Conservation (phyloP, 2,113 vertebrate genomes). For the Chlamydotis undulata region DNA sequence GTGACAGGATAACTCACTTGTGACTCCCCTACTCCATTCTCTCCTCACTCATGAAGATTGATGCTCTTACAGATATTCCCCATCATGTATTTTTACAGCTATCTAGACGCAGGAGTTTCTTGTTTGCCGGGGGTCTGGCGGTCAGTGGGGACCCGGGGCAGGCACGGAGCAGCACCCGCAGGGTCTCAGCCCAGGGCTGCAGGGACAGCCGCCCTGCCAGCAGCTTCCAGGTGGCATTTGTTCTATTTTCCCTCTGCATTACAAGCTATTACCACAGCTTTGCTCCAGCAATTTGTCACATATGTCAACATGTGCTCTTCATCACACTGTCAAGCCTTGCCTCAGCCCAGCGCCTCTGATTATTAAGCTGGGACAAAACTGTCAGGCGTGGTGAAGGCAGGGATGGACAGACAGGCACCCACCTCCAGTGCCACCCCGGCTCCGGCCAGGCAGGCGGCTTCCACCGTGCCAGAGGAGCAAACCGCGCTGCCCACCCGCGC, state of each 20-base stretch:
- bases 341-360: not conserved
- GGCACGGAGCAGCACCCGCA: not conserved
- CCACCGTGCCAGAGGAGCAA: not conserved
- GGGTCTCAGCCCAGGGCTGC: fast-evolving
- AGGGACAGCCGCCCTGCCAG: fast-evolving
- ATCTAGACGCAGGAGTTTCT: not conserved
- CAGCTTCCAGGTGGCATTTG: not conserved
- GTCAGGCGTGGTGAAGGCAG: no score
- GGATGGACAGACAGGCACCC: not conserved
- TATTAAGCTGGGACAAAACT: not conserved
- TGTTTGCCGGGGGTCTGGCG: not conserved
- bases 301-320: fast-evolving
- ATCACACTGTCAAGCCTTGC: not conserved
- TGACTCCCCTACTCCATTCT: conserved; percentile 35
- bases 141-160: not conserved
- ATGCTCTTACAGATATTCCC: conserved; percentile 22
- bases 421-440: not conserved
- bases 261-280: not conserved
- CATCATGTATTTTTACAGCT: not conserved
- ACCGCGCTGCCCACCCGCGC: not conserved
- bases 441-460: not conserved
- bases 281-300: not conserved
- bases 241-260: not conserved
- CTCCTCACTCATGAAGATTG: conserved; percentile 58
- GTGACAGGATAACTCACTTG: conserved; percentile 54